Conservation (phyloP, 64 coral and sea anemone species). For the Trachythela sp. region DNA sequence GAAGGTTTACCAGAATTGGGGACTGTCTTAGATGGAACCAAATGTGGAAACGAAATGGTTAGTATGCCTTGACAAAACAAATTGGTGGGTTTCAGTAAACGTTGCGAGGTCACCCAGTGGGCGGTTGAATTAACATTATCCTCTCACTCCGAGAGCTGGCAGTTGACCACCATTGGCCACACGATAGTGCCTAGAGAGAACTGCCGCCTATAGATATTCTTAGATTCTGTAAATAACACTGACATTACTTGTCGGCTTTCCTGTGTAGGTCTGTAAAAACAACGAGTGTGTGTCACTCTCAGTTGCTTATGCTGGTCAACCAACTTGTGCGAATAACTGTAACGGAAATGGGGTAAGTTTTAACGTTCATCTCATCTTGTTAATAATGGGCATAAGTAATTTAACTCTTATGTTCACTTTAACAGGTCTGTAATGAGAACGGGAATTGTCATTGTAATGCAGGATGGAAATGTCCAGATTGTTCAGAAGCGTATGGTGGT, state of each 20-base stretch:
- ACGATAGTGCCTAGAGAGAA: no score
- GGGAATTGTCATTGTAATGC: background rate
- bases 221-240: background rate
- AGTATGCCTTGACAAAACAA: no score
- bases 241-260: background rate
- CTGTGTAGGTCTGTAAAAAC: background rate
- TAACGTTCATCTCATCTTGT: no score
- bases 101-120: no score
- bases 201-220: background rate
- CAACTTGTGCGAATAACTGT: background rate
- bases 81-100: no score
- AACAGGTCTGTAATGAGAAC: background rate
- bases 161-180: no score
- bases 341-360: background rate
- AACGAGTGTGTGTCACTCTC: background rate
- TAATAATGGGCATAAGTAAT: no score
- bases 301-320: background rate
- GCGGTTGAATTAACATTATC: no score
- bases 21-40: background rate
- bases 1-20: background rate
- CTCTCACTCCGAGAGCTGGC: no score
- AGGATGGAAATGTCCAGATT: background rate
- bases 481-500: background rate
- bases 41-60: background rate
- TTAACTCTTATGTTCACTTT: background rate